These are phyloP conservation scores for Pseudonaja textilis DNA, from an alignment of 2,113 vertebrate genomes.

Conservation along the genomic window DNA sequence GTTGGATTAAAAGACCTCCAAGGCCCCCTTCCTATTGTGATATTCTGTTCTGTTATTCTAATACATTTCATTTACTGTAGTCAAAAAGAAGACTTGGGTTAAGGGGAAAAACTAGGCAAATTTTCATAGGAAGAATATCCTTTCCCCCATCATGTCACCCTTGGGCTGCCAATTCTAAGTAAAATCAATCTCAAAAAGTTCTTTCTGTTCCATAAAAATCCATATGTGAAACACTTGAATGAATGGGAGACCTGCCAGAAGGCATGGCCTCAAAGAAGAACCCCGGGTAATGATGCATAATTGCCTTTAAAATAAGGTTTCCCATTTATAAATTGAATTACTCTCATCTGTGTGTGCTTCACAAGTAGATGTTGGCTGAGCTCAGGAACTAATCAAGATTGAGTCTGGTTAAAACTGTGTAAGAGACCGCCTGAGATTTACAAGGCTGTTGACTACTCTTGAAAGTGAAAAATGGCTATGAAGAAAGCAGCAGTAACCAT, in stretches of 20 bases:
- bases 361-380: not conserved
- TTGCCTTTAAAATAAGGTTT: not conserved
- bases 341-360: not conserved
- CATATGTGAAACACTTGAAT: not conserved
- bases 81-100: not conserved
- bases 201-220: not conserved
- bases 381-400: not conserved
- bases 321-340: not conserved
- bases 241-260: not conserved
- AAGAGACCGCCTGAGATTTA: not conserved
- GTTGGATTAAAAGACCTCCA: not conserved
- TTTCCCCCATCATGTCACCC: not conserved
- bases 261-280: not conserved
- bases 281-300: not conserved
- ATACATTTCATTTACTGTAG: not conserved
- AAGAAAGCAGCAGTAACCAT: not conserved
- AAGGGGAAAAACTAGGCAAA: not conserved
- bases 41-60: not conserved
- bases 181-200: not conserved
- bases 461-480: not conserved
- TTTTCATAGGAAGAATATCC: not conserved
- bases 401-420: not conserved
- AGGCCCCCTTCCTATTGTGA: not conserved
- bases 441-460: not conserved
- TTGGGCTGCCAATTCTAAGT: not conserved